Evolutionary conservation across 2,888 invertebrate genomes (phyloP).

Genomic region (Xestoiulus laeticollis): DNA sequence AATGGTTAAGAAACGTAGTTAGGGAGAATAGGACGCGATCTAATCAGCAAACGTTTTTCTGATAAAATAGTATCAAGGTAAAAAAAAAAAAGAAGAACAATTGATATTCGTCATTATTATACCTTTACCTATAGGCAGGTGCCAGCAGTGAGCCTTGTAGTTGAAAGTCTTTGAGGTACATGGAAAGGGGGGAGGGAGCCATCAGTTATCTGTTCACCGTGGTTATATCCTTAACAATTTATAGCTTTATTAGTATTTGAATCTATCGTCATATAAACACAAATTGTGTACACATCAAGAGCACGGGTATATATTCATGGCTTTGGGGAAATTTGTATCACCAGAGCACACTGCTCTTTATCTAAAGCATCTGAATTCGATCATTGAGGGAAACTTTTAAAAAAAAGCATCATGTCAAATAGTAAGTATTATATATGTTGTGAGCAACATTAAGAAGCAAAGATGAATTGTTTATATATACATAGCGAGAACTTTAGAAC

Average conservation of each 20-base stretch:
- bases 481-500: too few relatives aligned
- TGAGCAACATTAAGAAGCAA: background rate
- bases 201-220: background rate
- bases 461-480: too few relatives aligned
- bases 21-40: background rate
- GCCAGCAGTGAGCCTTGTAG: background rate
- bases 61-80: conserved; percentile 1
- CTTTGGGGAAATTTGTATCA: background rate
- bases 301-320: conserved; percentile 1
- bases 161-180: background rate
- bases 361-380: background rate
- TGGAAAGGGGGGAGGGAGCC: background rate
- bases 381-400: background rate
- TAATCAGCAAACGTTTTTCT: background rate
- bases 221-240: background rate
- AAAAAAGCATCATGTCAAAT: background rate
- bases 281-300: background rate
- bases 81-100: background rate
- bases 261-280: background rate
- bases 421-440: background rate
- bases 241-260: background rate
- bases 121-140: background rate
- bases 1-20: background rate
- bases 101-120: background rate
- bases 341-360: background rate